phyloP scores from a whole-genome alignment of 2,888 invertebrate genomes.

The Vandiemenella viatica region DNA sequence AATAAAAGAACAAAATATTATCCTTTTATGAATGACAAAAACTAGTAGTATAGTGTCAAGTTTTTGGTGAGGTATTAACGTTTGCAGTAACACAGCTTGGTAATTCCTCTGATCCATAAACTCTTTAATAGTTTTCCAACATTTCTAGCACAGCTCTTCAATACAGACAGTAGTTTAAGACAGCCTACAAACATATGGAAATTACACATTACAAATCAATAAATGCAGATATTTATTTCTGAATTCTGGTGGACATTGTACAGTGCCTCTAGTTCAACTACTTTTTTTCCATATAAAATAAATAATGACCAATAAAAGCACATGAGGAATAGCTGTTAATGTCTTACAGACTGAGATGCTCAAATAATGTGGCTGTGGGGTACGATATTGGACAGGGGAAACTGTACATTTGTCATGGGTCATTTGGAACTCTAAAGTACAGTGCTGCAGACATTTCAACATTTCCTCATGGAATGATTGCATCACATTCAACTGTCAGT shows the following conservation, averaged over 20 bases:
- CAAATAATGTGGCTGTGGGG: not conserved
- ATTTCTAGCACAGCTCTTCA: no score
- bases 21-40: no score
- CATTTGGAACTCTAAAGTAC: no score
- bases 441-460: no score
- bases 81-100: no score
- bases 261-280: slow-evolving; percentile 14
- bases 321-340: slow-evolving; percentile 10
- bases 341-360: not conserved
- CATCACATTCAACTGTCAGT: no score
- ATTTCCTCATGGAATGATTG: slow-evolving; percentile 7
- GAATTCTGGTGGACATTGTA: slow-evolving; percentile 16
- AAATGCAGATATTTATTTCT: slow-evolving; percentile 18
- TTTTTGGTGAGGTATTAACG: no score
- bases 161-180: no score
- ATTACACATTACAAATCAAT: slow-evolving; percentile 14
- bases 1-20: no score
- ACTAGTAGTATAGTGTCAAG: no score
- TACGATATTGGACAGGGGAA: slow-evolving; percentile 9
- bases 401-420: slow-evolving; percentile 1
- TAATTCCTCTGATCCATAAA: no score
- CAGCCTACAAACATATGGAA: not conserved
- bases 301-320: slow-evolving; percentile 15
- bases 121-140: no score
- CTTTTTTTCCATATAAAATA: slow-evolving; percentile 11